phyloP scores from a whole-genome alignment of 2,797 vertebrate genomes.

The Catharus ustulatus region DNA sequence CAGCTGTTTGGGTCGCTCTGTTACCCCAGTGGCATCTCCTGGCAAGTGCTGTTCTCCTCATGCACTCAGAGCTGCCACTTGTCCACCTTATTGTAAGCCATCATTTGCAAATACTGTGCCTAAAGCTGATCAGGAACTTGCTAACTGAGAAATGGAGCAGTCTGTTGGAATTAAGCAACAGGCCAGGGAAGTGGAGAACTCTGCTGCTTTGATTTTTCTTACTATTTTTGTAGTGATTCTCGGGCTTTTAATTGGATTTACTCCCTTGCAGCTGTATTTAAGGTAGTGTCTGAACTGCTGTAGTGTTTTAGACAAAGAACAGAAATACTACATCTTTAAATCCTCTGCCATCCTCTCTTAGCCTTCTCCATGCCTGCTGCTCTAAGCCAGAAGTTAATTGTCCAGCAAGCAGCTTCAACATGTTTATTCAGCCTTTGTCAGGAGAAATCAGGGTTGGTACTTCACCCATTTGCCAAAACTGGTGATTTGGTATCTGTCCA shows the following conservation, averaged over 20 bases:
- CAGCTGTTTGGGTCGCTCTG: neutral
- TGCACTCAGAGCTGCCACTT: neutral
- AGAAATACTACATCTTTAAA: slow-evolving; percentile 58
- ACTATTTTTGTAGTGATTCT: slow-evolving; percentile 21
- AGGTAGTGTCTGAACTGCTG: slow-evolving; percentile 25
- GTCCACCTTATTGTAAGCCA: neutral
- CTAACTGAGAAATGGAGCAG: neutral
- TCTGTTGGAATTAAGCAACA: neutral
- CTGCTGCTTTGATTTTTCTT: neutral
- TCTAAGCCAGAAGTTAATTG: neutral
- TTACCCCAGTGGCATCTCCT: neutral
- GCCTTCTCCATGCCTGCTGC: slow-evolving; percentile 16
- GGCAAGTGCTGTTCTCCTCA: neutral
- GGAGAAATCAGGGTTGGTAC: neutral
- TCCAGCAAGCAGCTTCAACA: neutral
- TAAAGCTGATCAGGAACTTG: neutral
- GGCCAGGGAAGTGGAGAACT: neutral
- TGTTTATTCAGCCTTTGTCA: neutral
- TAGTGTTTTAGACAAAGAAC: neutral
- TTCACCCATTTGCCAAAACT: neutral
- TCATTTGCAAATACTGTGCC: neutral
- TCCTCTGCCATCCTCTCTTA: neutral
- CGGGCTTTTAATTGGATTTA: slow-evolving; percentile 7
- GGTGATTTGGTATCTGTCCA: neutral
- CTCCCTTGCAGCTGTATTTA: neutral